Base-by-base conservation (phyloP, 2,113 vertebrate species). In the Bufo bufo region DNA sequence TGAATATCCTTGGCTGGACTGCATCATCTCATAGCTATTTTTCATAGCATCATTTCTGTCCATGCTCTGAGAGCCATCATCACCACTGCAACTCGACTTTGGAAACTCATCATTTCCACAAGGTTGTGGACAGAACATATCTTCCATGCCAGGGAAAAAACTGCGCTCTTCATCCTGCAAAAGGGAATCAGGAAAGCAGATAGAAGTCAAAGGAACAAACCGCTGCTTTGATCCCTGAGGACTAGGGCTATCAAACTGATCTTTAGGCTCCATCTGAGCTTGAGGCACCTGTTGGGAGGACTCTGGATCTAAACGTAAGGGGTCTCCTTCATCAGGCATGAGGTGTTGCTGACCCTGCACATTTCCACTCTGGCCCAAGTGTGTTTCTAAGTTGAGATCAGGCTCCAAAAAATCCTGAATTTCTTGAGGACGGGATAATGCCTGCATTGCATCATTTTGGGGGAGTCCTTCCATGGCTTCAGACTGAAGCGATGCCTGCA, bases 141-240 rank as follows among this genome's bases (percentile, higher is more conserved):
- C 97, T 85, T 98, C 97, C 97, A 98, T 98, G 23, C 96, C 97
- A 4, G 97, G 97, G 56, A 98, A 99, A 90, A 99, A 99, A 4
- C 97, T 96, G 3, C 97, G 96, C 49, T 99, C 97, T 84, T 95
- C 94, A 0, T 98, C 97, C 89, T 97, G 97, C 52, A 99, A 95
- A 86, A 99, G 91, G 0, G 97, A 96, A 90, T 99, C 97, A 0
- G 97, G 97, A 90, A 99, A 99, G 91, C 97, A 99, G 92, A 99
- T 99, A 87, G 97, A 99, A 0, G 97, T 98, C 7, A 99, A 93
- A 0, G 97, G 97, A 4, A 99, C 96, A 1, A 98, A 98, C 5
- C 97, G 96, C 0, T 95, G 95, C 87, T 95, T 95, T 50, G 92
- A 88, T 83, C 97, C 96, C 33, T 96, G 96, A 0, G 97, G 95